A percentile compares a stretch with the other conserved stretches of the same genome.
Evolutionary conservation across 2,113 vertebrate species (phyloP).

Genomic region (Tragelaphus buxtoni): DNA sequence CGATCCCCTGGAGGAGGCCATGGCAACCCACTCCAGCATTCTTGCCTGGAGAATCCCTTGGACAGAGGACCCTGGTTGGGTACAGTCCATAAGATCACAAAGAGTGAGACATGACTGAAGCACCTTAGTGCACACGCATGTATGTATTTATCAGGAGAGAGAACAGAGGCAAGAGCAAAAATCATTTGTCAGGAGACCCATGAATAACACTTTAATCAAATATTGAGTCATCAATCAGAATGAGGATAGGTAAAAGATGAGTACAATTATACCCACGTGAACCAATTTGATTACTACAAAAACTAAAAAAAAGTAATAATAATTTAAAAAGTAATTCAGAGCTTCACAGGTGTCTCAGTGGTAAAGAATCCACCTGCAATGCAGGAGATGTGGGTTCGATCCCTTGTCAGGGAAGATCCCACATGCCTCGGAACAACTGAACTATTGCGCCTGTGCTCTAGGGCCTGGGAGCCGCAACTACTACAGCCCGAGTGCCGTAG

Average conservation of each 20-base stretch:
- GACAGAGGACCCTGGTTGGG: not conserved
- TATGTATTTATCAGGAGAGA: not conserved
- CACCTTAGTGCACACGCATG: not conserved
- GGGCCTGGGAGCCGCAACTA: not conserved
- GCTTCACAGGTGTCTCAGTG: not conserved
- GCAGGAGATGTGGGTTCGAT: not conserved
- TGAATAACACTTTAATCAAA: not conserved
- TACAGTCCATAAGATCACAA: not conserved
- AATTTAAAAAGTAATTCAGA: not conserved
- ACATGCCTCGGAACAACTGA: not conserved
- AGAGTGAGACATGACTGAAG: not conserved
- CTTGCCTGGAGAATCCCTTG: not conserved
- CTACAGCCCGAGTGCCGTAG: not conserved
- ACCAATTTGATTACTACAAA: not conserved
- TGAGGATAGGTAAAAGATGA: not conserved
- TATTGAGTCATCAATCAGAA: not conserved
- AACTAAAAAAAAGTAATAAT: not conserved
- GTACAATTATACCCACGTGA: not conserved
- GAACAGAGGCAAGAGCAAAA: not conserved
- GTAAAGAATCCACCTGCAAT: not conserved
- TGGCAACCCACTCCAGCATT: not conserved
- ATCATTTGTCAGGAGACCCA: not conserved
- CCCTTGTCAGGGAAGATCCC: not conserved
- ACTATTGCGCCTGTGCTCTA: not conserved
- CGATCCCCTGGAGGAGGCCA: not conserved